These are phyloP conservation scores for Drosophila imparisetae DNA, from an alignment of 2,888 invertebrate genomes.

Conservation along the genomic window DNA sequence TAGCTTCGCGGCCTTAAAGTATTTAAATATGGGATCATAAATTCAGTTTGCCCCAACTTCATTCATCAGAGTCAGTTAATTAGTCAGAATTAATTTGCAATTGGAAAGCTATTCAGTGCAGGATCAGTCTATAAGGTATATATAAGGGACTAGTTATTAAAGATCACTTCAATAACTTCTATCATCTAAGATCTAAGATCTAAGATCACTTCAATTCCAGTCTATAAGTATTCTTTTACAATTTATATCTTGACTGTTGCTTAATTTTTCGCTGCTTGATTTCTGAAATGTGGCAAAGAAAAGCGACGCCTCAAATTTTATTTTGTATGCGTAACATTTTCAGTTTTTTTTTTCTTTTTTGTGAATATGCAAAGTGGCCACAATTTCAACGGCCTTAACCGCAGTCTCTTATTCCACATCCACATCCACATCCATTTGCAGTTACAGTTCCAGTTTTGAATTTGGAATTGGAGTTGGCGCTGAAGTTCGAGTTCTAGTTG, in stretches of 20 bases:
- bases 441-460: slow-evolving; percentile 7
- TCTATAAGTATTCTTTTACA: neutral
- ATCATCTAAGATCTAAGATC: neutral
- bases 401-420: slow-evolving; percentile 1
- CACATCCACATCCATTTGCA: neutral
- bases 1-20: neutral
- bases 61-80: neutral
- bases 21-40: neutral
- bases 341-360: neutral
- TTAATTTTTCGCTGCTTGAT: slow-evolving; percentile 30
- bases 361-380: slow-evolving; percentile 50
- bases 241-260: neutral
- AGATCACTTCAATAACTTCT: too few relatives aligned
- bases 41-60: neutral
- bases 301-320: slow-evolving; percentile 20
- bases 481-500: slow-evolving; percentile 14
- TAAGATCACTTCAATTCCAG: neutral
- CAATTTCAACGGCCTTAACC: slow-evolving; percentile 3
- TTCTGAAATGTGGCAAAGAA: slow-evolving; percentile 40
- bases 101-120: neutral
- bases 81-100: neutral
- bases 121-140: neutral
- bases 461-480: slow-evolving; percentile 3
- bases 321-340: slow-evolving; percentile 14
- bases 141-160: neutral